Evolutionary conservation across 2,888 invertebrate genomes (phyloP), one percentile per base, ranked within the genome.

Genomic region (Napeogenes inachia): DNA sequence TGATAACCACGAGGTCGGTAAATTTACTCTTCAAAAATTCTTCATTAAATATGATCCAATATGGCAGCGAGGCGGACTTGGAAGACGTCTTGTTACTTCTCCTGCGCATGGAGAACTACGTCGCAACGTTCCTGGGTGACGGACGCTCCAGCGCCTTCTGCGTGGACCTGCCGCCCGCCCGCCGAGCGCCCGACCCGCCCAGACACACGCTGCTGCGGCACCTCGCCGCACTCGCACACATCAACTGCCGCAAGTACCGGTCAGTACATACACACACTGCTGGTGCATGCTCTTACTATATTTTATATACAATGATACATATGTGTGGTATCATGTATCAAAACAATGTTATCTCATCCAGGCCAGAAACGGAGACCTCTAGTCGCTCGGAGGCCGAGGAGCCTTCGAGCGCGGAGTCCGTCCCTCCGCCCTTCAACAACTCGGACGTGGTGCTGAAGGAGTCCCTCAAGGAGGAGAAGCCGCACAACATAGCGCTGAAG

Each of bases 41-140:
- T 35, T 35, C 1, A 35, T 33, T 13, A 54, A 45, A n/a, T 2
- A 35, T 4, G 30, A 10, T 21, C 4, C 12, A 13, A 1, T 4
- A 21, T 32, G 78, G 13, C 85, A 95, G 94, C 73, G 95, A 95
- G 79, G 92, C 92, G 54, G 95, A 95, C 78, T 82, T 95, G 56
- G 95, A 95, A 74, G 95, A 95, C 78, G 92, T 95, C 38, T 81
- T 95, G 13, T 91, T 94, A 12, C 81, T 92, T 4, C 91, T 93
- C 65, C 91, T 93, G 32, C 88, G 87, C 65, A 85, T 90, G 71
- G 92, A 93, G 79, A 91, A 92, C 73, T 92, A 92, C 76, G 89
- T 91, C 67, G 91, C 92, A 33, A 89, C 92, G 64, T 93, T 93
- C 80, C 84, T 93, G 57, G 93, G 93, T 1, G 92, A 92, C 73